Evolutionary conservation across 2,888 invertebrate genomes (phyloP).

Genomic region (Hanleya hanleyi): DNA sequence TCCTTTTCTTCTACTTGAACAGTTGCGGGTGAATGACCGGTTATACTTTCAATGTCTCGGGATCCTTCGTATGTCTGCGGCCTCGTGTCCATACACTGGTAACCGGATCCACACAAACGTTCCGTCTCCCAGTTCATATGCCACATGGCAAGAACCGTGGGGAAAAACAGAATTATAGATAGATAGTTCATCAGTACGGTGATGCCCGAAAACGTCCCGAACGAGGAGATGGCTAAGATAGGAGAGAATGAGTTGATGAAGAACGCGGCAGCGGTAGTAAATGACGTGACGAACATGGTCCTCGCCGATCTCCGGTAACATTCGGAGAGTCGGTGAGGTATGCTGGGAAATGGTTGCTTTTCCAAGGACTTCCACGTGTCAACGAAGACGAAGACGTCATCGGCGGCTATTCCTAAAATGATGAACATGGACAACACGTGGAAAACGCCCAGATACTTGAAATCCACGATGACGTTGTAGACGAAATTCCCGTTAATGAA

Average conservation of each 20-base stretch:
- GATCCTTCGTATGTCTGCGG: not conserved
- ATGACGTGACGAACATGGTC: conserved; percentile 34
- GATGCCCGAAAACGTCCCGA: conserved; percentile 43
- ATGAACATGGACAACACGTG: conserved; percentile 28
- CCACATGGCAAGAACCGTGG: not conserved
- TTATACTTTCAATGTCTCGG: not conserved
- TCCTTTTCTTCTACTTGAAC: not conserved
- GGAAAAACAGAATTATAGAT: conserved; percentile 30
- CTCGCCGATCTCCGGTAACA: conserved; percentile 24
- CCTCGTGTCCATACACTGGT: not conserved
- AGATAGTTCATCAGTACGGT: conserved; percentile 37
- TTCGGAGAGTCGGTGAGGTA: conserved; percentile 17
- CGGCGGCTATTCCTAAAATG: conserved; percentile 26
- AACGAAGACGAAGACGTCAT: conserved; percentile 29
- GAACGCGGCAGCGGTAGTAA: conserved; percentile 35
- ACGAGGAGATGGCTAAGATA: conserved; percentile 35
- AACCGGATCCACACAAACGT: not conserved
- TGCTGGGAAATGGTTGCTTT: not conserved
- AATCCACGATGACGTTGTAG: conserved; percentile 11
- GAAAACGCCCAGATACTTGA: conserved; percentile 28
- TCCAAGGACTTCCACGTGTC: conserved; percentile 26
- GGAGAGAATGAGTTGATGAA: conserved; percentile 42
- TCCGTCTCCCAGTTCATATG: conserved; percentile 6
- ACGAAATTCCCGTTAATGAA: conserved; percentile 17
- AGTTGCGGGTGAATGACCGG: no score